Percentiles rank a stretch among this genome's conserved stretches.
phyloP scores from a whole-genome alignment of 1,140 invertebrate species.

The Euwallacea fornicatus region DNA sequence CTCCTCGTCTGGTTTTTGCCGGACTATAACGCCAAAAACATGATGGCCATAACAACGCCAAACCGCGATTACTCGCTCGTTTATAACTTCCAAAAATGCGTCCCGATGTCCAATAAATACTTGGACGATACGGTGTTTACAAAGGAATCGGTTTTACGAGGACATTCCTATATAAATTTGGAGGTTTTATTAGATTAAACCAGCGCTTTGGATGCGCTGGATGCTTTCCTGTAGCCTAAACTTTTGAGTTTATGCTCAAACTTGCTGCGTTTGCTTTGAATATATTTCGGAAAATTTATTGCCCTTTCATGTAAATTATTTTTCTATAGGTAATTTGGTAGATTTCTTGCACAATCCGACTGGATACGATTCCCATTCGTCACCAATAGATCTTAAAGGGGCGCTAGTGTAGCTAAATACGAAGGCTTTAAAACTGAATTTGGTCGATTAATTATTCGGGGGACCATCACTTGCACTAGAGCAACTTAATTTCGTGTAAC shows the following conservation, averaged over 20 bases:
- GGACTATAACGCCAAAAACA: not conserved
- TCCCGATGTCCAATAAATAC: conserved; percentile 26
- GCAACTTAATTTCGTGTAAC: conserved; percentile 19
- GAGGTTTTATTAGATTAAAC: conserved; percentile 26
- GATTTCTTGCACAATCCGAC: not conserved
- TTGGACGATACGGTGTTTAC: conserved; percentile 22
- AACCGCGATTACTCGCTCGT: conserved; percentile 4
- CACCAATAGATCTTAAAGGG: not conserved
- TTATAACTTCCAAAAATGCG: conserved; percentile 23
- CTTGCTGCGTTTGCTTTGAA: conserved; percentile 13
- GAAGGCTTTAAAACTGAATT: conserved; percentile 6
- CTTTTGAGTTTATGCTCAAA: conserved; percentile 14
- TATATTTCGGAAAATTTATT: not conserved
- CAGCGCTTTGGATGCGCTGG: conserved; percentile 4
- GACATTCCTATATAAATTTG: conserved; percentile 27
- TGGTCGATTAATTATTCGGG: conserved; percentile 22
- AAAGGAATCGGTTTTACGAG: conserved; percentile 24
- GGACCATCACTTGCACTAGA: conserved; percentile 22
- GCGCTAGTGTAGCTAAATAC: not conserved
- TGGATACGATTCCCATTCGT: not conserved
- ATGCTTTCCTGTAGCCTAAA: conserved; percentile 17
- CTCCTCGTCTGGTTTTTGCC: not conserved
- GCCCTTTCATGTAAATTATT: conserved; percentile 10
- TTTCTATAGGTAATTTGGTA: not conserved
- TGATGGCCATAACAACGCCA: conserved; percentile 12